Evolutionary conservation across 2,888 invertebrate genomes (phyloP), one percentile per base, ranked within the genome.

Genomic region (Trissolcus japonicus): DNA sequence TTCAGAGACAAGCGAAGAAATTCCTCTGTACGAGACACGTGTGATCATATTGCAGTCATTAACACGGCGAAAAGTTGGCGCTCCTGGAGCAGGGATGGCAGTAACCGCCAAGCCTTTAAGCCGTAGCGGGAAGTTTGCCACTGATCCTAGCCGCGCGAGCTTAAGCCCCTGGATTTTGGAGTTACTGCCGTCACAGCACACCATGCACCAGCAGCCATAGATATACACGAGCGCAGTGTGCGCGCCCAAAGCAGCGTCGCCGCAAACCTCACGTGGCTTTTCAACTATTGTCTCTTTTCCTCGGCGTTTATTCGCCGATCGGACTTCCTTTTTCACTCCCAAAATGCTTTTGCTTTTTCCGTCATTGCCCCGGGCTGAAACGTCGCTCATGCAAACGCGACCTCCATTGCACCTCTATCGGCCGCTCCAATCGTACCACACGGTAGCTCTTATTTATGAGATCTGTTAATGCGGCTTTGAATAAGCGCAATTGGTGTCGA

Each of bases 61-160:
- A 87, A 86, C 86, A 85, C 83, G 84, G 86, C 84, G 86, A 87
- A 88, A 88, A 88, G 87, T 88, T 87, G 86, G 77, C 82, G 81
- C 81, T 76, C 78, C 82, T 80, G 83, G 80, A 82, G 83, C 84
- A 83, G 83, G 83, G 84, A 84, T 83, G 85, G 85, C 83, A 86
- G 87, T 87, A 87, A 87, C 86, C 88, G 82, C 87, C 86, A 88
- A 88, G 87, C 89, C 88, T 86, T 89, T 89, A 89, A 88, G 88
- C 89, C 88, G 85, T 80, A 87, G 86, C 87, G 86, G 86, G 86
- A 88, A 89, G 86, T 88, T 88, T 88, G 84, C 87, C 88, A 85
- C 88, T 89, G 88, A 89, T 89, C 88, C 89, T 87, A 87, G 83
- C 81, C 81, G 84, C 84, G 79, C 82, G 74, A 57, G 76, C 76